These are phyloP conservation scores for Scrobipalpa atriplicella DNA, from an alignment of 2,888 invertebrate genomes.

Conservation along the genomic window DNA sequence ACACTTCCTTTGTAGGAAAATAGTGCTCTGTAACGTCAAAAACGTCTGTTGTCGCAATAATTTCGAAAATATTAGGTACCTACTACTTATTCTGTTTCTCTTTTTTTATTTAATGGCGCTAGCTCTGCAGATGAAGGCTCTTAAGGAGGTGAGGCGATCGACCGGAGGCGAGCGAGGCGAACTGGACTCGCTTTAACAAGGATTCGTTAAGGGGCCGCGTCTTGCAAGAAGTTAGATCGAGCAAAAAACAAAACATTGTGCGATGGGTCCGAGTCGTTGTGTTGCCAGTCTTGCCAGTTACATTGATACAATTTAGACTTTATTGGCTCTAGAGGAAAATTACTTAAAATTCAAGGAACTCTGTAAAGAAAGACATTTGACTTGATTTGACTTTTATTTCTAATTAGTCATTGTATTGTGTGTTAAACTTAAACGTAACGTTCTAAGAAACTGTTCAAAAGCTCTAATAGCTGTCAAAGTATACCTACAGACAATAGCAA, in stretches of 20 bases:
- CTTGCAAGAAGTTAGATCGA: conserved; percentile 46
- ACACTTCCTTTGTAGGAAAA: too few relatives aligned
- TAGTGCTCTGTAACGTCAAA: too few relatives aligned
- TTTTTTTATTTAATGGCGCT: neutral
- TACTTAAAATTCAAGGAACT: too few relatives aligned
- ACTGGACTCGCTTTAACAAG: conserved; percentile 40
- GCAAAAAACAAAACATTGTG: conserved; percentile 72
- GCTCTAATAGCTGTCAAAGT: too few relatives aligned
- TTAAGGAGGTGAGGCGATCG: conserved; percentile 28
- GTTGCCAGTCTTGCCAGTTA: conserved; percentile 12
- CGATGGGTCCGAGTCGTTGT: conserved; percentile 56
- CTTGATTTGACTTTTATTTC: too few relatives aligned
- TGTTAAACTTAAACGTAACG: too few relatives aligned
- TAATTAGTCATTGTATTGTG: too few relatives aligned
- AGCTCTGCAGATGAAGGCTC: neutral
- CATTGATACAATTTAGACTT: neutral
- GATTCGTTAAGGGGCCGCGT: conserved; percentile 47
- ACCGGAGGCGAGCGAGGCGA: conserved; percentile 24
- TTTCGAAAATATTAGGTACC: neutral
- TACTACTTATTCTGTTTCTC: neutral
- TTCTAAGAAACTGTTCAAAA: too few relatives aligned
- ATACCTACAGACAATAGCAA: too few relatives aligned
- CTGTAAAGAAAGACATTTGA: too few relatives aligned
- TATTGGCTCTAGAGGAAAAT: too few relatives aligned
- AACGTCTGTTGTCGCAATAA: neutral